Percentiles rank a stretch among this genome's conserved stretches.
phyloP scores from a whole-genome alignment of 1,140 invertebrate species.

The Plodia interpunctella region DNA sequence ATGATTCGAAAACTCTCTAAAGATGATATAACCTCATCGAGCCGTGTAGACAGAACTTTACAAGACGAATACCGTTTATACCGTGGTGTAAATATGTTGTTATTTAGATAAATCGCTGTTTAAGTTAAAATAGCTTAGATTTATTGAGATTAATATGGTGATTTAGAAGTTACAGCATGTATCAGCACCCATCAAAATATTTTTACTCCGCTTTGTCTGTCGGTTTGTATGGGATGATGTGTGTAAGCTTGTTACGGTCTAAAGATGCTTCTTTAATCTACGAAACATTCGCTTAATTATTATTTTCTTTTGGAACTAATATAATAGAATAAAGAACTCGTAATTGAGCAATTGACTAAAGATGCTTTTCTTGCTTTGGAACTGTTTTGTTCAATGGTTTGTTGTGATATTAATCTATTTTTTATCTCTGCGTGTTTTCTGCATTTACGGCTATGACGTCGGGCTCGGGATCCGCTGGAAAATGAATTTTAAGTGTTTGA shows the following conservation, averaged over 20 bases:
- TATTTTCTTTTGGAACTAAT: too few species aligned
- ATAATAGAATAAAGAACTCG: too few species aligned
- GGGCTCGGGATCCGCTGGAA: too few species aligned
- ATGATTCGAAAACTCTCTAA: too few species aligned
- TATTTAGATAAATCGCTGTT: slow-evolving; percentile 12
- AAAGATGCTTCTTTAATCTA: neutral
- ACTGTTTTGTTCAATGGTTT: too few species aligned
- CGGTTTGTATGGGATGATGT: slow-evolving; percentile 5
- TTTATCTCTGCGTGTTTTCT: too few species aligned
- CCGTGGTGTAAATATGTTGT: slow-evolving; percentile 10
- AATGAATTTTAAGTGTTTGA: too few species aligned
- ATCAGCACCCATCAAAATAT: slow-evolving; percentile 5
- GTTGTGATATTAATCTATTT: too few species aligned
- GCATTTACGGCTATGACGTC: too few species aligned
- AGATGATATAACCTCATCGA: too few species aligned
- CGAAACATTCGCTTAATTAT: neutral
- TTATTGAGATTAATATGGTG: slow-evolving; percentile 9
- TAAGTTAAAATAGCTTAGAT: slow-evolving; percentile 5
- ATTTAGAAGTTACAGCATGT: slow-evolving; percentile 1
- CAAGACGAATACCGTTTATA: neutral
- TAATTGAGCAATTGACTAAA: too few species aligned
- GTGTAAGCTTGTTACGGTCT: neutral
- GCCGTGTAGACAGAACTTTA: neutral
- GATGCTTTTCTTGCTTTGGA: too few species aligned
- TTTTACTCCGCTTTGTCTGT: neutral